These are phyloP conservation scores for Apostichopus parvimensis DNA, from an alignment of 35 echinoderm and acorn worm genomes.

Conservation along the genomic window DNA sequence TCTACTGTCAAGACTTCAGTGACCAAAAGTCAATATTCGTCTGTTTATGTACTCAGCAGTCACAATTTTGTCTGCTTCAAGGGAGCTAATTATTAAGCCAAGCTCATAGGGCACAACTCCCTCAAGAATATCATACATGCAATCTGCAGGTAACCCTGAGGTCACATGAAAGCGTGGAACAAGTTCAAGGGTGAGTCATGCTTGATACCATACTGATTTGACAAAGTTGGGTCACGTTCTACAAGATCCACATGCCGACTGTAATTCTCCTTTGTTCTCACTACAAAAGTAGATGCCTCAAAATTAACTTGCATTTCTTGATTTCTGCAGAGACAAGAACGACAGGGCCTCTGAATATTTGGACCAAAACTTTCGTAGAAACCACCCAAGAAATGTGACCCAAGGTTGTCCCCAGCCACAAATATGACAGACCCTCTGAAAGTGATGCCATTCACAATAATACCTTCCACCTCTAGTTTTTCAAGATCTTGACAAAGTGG, in stretches of 20 bases:
- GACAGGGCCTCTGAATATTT: conserved; percentile 51
- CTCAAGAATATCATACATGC: conserved; percentile 44
- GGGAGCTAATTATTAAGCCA: conserved; percentile 5
- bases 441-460: conserved; percentile 1
- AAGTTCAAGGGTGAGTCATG: conserved; percentile 19
- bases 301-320: conserved; percentile 35
- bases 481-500: conserved; percentile 38
- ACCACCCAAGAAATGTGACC: conserved; percentile 40
- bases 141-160: conserved; percentile 40
- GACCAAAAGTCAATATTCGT: conserved; percentile 22
- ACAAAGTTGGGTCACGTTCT: not conserved
- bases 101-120: conserved; percentile 51
- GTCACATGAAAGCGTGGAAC: conserved; percentile 23
- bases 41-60: conserved; percentile 15
- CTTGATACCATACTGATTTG: conserved; percentile 51
- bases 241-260: conserved; percentile 13
- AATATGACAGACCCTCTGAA: conserved; percentile 44
- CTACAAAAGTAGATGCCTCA: conserved; percentile 35
- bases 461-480: conserved; percentile 11
- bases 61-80: not conserved
- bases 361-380: conserved; percentile 61
- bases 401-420: conserved; percentile 56
- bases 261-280: conserved; percentile 45
- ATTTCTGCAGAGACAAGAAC: conserved; percentile 49
- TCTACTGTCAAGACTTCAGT: conserved; percentile 6